Base-by-base conservation (phyloP, 2,113 vertebrate species). In the Vidua macroura region DNA sequence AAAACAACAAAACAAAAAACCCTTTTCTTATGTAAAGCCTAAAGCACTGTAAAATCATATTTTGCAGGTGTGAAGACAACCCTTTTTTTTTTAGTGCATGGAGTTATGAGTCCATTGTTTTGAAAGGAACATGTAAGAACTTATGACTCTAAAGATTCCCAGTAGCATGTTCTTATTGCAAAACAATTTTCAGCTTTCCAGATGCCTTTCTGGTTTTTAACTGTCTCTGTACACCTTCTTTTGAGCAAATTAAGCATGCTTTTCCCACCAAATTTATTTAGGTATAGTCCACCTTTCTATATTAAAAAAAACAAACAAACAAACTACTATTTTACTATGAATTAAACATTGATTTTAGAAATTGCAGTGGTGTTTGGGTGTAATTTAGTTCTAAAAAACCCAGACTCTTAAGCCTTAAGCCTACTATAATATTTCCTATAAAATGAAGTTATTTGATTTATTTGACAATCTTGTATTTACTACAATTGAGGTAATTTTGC, bases 1-100 rank as follows among this genome's bases (percentile, higher is more conserved):
- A 35, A 35, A 35, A 35, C 7, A 35, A 7, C 39, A 3, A 25
- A 20, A 0, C 1, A 35, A 35, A 35, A 35, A 35, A 35, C 1
- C 5, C 16, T 76, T 67, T 86, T 10, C 21, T 89, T 80, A 24
- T 73, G 17, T 60, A 72, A 72, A 83, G 13, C 7, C 24, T 64
- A 69, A 28, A 87, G 13, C 64, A 70, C 31, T 74, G 14, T 75
- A 60, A 81, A 87, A 19, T 46, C 13, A 22, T 59, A 25, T 59
- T 83, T 82, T 83, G 10, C 69, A 74, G 10, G 7, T 48, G 41
- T 27, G 4, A 84, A 87, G 49, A 48, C 27, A 81, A 27, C 14
- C 4, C 1, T 20, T 55, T 68, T 49, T 35, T 41, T 81, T 81
- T 60, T 48, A 39, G 31, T 41, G 4, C 12, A 51, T 43, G 21